Conservation (phyloP, 2,797 vertebrate genomes). For the Pseudopleuronectes americanus region DNA sequence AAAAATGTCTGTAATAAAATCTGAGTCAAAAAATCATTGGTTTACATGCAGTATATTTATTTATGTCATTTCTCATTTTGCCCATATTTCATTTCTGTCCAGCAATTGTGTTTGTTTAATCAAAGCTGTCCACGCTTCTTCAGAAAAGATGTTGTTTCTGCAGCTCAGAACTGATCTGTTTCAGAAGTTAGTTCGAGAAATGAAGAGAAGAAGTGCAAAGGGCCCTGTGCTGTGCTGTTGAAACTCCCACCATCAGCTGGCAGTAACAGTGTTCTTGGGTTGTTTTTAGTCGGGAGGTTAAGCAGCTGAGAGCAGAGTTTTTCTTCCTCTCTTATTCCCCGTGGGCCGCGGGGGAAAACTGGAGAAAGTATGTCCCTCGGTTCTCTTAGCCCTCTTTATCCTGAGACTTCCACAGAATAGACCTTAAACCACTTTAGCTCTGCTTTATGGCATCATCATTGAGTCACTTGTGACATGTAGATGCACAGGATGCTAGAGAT, state of each 20-base stretch:
- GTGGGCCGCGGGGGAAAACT: slow-evolving; percentile 59
- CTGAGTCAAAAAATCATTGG: no score
- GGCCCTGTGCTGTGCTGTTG: slow-evolving; percentile 28
- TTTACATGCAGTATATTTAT: neutral
- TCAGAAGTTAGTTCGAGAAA: slow-evolving; percentile 11
- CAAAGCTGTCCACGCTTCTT: neutral
- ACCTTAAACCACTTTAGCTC: slow-evolving; percentile 79
- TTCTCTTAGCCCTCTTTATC: slow-evolving; percentile 83
- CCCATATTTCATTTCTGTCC: no score
- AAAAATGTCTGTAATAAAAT: no score
- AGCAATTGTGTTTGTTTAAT: no score
- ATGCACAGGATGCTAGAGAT: slow-evolving; percentile 73
- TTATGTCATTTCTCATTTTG: no score
- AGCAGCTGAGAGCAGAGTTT: slow-evolving; percentile 77
- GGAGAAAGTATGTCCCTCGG: slow-evolving; percentile 68
- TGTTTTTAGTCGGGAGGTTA: slow-evolving; percentile 80
- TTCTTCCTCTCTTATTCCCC: slow-evolving; percentile 76
- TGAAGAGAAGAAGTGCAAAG: slow-evolving; percentile 41
- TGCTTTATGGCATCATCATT: slow-evolving; percentile 81
- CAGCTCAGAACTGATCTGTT: slow-evolving; percentile 12
- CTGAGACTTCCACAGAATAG: slow-evolving; percentile 77
- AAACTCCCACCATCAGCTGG: slow-evolving; percentile 63
- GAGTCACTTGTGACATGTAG: slow-evolving; percentile 83
- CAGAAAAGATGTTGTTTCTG: neutral
- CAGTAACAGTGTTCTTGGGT: slow-evolving; percentile 62